phyloP scores from a whole-genome alignment of 2,113 vertebrate genomes.

The Gallinago undulata region DNA sequence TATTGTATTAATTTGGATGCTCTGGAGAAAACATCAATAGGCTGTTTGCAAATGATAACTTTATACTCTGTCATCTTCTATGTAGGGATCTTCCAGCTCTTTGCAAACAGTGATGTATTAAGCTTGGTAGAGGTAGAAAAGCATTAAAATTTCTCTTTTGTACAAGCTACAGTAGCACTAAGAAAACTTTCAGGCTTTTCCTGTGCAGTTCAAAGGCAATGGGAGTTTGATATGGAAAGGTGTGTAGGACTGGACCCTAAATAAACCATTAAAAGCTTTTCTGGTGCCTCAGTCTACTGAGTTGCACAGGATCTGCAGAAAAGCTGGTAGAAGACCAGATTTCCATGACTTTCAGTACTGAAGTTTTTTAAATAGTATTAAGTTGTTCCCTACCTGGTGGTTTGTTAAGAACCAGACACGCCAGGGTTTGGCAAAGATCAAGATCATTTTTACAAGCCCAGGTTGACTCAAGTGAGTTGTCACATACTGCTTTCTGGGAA shows the following conservation, averaged over 20 bases:
- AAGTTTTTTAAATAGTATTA: neutral
- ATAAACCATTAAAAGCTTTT: neutral
- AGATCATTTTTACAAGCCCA: neutral
- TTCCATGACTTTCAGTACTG: neutral
- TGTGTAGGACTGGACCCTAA: neutral
- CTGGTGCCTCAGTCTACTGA: neutral
- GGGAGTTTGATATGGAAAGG: neutral
- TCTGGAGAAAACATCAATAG: neutral
- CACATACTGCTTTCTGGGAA: neutral
- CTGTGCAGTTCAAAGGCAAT: neutral
- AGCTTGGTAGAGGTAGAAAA: neutral
- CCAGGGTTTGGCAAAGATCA: neutral
- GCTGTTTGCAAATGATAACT: neutral
- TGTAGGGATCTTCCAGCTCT: neutral
- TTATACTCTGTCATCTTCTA: neutral
- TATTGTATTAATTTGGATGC: slow-evolving; percentile 32
- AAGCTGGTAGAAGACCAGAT: neutral
- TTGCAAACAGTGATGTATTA: neutral
- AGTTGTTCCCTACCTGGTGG: neutral
- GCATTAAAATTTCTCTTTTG: neutral
- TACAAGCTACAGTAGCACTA: neutral
- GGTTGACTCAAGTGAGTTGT: neutral
- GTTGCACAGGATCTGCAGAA: neutral
- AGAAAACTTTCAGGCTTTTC: neutral
- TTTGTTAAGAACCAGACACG: neutral